A percentile compares a stretch with the other conserved stretches of the same genome.
These are phyloP conservation scores for Synaphobranchus kaupii DNA, from an alignment of 2,797 vertebrate genomes.

Conservation along the genomic window DNA sequence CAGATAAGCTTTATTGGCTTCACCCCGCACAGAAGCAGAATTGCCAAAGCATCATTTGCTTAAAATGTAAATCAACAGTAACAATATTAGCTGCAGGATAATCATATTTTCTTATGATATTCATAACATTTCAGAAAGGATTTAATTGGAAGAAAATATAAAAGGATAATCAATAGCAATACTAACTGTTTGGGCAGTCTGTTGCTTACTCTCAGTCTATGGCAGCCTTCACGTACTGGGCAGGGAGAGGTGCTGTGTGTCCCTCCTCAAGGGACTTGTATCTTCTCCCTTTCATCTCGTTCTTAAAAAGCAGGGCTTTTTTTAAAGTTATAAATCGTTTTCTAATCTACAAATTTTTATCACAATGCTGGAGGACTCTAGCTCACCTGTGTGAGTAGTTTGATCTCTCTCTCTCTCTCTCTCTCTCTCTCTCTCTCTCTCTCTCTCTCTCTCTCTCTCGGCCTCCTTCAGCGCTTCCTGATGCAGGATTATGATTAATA, in stretches of 20 bases:
- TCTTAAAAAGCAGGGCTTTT: no score
- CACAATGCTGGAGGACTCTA: no score
- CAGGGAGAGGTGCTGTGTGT: no score
- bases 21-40: background rate
- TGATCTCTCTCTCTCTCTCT: background rate
- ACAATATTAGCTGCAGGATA: background rate
- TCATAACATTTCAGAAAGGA: constrained; percentile 4
- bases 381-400: background rate
- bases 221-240: no score
- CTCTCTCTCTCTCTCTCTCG: background rate
- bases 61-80: constrained; percentile 9
- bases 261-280: no score
- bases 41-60: background rate
- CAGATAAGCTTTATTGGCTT: background rate
- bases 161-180: no score
- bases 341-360: no score
- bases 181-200: no score
- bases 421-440: background rate
- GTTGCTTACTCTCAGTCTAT: no score
- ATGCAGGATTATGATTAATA: background rate
- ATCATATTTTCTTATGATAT: background rate
- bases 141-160: no score
- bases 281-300: no score
- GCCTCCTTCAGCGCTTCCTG: background rate
- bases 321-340: no score